Conservation (phyloP, 2,797 vertebrate species). For the Pipistrellus pygmaeus region DNA sequence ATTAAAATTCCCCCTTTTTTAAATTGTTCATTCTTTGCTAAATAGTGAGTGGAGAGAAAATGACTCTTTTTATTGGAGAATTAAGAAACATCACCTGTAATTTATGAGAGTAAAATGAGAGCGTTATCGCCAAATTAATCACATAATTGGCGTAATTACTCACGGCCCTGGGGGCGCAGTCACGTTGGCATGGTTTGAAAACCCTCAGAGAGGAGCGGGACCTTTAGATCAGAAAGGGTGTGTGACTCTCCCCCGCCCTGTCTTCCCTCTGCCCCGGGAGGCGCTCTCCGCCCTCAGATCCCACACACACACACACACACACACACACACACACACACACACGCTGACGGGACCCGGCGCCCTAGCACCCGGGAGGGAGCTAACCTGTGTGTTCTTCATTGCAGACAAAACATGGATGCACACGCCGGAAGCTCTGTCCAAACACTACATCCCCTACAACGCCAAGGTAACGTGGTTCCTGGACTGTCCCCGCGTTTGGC, state of each 20-base stretch:
- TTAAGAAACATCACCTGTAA: not conserved
- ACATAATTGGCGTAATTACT: not conserved
- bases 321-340: too few relatives aligned
- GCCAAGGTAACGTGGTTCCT: constrained; percentile 92
- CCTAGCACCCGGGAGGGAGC: not conserved
- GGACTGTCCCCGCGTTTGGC: not conserved
- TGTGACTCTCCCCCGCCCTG: not conserved
- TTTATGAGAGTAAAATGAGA: not conserved
- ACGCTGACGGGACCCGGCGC: not conserved
- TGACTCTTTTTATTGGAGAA: not conserved
- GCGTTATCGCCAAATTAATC: not conserved
- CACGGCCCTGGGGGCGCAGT: not conserved
- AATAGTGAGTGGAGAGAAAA: not conserved
- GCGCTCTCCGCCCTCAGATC: not conserved
- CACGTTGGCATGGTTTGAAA: constrained; percentile 1
- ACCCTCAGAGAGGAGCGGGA: too few relatives aligned
- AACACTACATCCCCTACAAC: constrained; percentile 98
- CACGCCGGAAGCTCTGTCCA: constrained; percentile 97
- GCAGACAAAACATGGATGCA: constrained; percentile 99
- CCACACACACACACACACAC: too few relatives aligned
- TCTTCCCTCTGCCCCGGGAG: not conserved
- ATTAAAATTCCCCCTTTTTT: not conserved
- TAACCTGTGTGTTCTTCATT: constrained; percentile 85
- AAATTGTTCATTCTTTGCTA: constrained; percentile 22
- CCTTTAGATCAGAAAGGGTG: not conserved